A percentile compares a stretch with the other conserved stretches of the same genome.
Evolutionary conservation across 2,797 vertebrate species (phyloP).

Genomic region (Coregonus ussuriensis): DNA sequence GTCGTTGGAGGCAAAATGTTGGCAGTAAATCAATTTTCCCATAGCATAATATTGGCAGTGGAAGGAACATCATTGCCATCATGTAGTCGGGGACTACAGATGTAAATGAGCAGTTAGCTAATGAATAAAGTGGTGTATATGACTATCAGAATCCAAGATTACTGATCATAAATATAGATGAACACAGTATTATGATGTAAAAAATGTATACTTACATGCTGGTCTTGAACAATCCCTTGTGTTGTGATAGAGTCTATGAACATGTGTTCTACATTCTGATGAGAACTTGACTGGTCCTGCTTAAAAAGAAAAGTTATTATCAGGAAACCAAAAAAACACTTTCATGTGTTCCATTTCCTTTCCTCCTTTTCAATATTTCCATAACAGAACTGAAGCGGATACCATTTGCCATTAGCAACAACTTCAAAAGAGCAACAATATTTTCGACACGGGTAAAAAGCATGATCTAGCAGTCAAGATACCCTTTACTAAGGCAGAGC

Average conservation of each 20-base stretch:
- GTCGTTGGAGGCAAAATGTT: background rate
- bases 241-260: slow-evolving; percentile 92
- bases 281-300: slow-evolving; percentile 94
- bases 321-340: slow-evolving; percentile 41
- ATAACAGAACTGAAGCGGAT: background rate
- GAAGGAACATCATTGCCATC: background rate
- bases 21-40: background rate
- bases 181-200: background rate
- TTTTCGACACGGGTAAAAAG: background rate
- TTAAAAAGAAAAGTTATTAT: slow-evolving; percentile 66
- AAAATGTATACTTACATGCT: slow-evolving; percentile 82
- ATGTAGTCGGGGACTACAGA: background rate
- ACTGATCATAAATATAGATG: background rate
- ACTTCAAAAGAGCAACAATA: background rate
- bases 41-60: background rate
- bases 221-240: slow-evolving; percentile 90
- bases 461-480: background rate
- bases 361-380: background rate
- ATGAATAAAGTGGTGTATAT: slow-evolving; percentile 13
- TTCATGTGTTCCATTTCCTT: too few species aligned
- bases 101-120: background rate
- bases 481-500: background rate
- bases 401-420: background rate
- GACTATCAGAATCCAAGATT: background rate
- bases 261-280: slow-evolving; percentile 91